A percentile compares a stretch with the other conserved stretches of the same genome.
These are phyloP conservation scores for Colossoma macropomum DNA, from an alignment of 2,113 vertebrate species.

Conservation along the genomic window DNA sequence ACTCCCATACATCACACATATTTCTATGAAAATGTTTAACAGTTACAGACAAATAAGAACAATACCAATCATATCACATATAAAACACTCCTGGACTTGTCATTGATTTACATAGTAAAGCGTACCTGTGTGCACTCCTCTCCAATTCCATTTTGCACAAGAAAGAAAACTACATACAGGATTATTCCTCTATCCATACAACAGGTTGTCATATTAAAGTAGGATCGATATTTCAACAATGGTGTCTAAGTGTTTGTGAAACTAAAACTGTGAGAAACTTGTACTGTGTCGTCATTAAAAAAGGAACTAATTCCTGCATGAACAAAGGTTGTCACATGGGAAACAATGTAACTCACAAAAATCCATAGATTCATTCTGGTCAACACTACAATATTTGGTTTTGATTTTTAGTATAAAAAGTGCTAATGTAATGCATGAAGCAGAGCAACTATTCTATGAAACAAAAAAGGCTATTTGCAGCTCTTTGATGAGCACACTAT, in stretches of 20 bases:
- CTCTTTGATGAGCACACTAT: not conserved
- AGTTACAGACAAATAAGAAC: too few species aligned
- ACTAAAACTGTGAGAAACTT: not conserved
- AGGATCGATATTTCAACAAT: not conserved
- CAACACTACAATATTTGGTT: not conserved
- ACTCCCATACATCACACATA: not conserved
- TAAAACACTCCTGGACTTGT: not conserved
- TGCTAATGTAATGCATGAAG: too few species aligned
- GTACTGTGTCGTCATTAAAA: not conserved
- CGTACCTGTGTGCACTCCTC: constrained; percentile 31
- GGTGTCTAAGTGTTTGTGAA: not conserved
- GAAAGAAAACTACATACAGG: not conserved
- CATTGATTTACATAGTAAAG: not conserved
- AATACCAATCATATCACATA: not conserved
- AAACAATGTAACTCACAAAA: not conserved
- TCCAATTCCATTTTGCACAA: constrained; percentile 25
- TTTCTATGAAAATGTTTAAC: not conserved
- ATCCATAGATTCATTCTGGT: not conserved
- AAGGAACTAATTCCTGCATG: not conserved
- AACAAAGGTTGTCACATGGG: not conserved
- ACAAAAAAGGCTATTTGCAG: too few species aligned
- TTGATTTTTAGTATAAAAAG: not conserved
- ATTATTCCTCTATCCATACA: not conserved
- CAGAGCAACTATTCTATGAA: too few species aligned
- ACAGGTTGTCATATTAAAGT: not conserved